Conservation (phyloP, 2,113 vertebrate genomes). For the Anoplopoma fimbria region DNA sequence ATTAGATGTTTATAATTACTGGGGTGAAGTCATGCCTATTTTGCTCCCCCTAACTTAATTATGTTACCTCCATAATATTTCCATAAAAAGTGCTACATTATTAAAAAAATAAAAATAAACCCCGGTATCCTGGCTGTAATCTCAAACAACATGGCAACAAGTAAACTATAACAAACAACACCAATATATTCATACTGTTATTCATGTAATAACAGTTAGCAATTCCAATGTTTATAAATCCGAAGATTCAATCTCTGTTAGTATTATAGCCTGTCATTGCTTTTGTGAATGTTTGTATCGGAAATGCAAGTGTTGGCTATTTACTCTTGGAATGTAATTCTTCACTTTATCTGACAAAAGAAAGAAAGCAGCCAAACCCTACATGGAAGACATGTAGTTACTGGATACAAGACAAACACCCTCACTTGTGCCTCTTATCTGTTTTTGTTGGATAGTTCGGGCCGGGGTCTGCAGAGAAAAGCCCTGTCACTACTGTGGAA, state of each 20-base stretch:
- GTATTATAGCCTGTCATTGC: neutral
- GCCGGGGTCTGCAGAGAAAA: constrained; percentile 37
- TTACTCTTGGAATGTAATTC: neutral
- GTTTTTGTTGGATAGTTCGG: constrained; percentile 4
- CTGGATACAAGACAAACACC: constrained; percentile 10
- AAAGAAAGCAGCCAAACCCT: constrained; percentile 8
- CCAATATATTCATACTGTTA: neutral
- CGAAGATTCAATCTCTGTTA: neutral
- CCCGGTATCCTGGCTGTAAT: neutral
- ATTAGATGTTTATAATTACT: constrained; percentile 6
- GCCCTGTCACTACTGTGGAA: constrained; percentile 41
- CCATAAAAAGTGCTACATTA: neutral
- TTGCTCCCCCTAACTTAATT: neutral
- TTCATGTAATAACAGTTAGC: neutral
- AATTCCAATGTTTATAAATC: neutral
- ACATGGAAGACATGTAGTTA: constrained; percentile 6
- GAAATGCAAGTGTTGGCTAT: neutral
- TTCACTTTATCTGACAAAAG: constrained; percentile 28
- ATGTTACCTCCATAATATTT: constrained; percentile 1
- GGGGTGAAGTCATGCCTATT: neutral
- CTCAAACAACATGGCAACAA: neutral
- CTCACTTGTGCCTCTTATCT: constrained; percentile 32
- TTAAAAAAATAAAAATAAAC: constrained; percentile 9
- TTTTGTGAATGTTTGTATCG: neutral
- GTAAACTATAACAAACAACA: neutral